Evolutionary conservation across 1,140 invertebrate genomes (phyloP), one percentile per base, ranked within the genome.

Genomic region (Homalodisca vitripennis): DNA sequence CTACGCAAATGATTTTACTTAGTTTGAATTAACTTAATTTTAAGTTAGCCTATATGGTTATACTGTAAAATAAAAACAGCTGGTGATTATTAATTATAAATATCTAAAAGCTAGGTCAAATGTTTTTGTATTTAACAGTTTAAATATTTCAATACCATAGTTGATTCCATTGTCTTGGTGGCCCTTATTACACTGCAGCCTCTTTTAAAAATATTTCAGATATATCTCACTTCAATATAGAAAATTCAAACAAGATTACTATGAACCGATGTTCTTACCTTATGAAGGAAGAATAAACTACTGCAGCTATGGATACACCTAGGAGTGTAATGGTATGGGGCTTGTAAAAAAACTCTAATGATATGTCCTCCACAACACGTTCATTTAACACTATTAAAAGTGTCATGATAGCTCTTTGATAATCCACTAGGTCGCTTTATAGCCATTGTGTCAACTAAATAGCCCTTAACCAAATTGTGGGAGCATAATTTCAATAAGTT

Each of bases 291-390:
- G 90, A 90, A 78, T 97, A 98, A 75, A 98, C 88, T 32, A 98
- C 87, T 71, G 89, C 88, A 62, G 88, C 85, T 66, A 97, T 92
- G 10, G 92, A 94, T 30, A 94, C 87, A 26, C 91, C 85, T 53
- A 99, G 83, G 60, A 99, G 79, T 26, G 95, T 96, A 69, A 99
- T 92, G 0, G 96, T 98, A 78, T 99, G 97, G n/a, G 98, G 96
- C 80, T 94, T 97, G 78, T 99, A 99, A 80, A 99, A 98, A 79
- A 98, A 93, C 79, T 97, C 92, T 73, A 99, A 82, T 6, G 96
- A 97, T 76, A 99, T 98, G 82, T 99, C 96, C 80, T 99, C 95
- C 1, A 99, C 97, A 14, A 92, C 91, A 72, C 92, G 87, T 80
- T 97, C 94, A 80, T 98, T n/a, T 97, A 66, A 97, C 93, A 53